Evolutionary conservation across 2,888 invertebrate genomes (phyloP).

Genomic region (Eretmocerus hayati): DNA sequence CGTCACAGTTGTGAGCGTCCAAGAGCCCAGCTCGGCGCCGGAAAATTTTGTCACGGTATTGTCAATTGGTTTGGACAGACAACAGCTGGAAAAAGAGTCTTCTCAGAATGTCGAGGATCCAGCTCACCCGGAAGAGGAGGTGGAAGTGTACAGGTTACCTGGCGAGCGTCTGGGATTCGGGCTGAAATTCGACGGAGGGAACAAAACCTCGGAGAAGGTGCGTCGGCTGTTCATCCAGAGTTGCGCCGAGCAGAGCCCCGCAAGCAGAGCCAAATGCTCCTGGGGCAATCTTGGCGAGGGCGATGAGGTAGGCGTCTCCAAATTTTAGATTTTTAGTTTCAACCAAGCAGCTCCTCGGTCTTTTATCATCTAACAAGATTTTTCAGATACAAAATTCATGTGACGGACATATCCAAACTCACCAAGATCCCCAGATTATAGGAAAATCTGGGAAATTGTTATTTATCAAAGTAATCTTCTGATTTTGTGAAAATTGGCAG

Average conservation of each 20-base stretch:
- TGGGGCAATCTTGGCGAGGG: constrained; percentile 82
- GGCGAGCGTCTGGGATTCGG: constrained; percentile 89
- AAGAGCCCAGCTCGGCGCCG: constrained; percentile 28
- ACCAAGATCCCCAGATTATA: too few relatives aligned
- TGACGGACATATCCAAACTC: too few relatives aligned
- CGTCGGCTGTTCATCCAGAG: constrained; percentile 80
- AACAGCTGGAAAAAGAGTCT: constrained; percentile 28
- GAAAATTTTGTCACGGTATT: constrained; percentile 56
- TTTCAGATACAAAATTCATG: too few relatives aligned
- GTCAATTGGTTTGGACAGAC: constrained; percentile 51
- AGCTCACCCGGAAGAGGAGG: constrained; percentile 58
- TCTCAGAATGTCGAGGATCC: constrained; percentile 25
- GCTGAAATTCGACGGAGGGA: constrained; percentile 85
- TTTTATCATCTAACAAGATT: too few relatives aligned
- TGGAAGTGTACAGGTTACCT: constrained; percentile 75
- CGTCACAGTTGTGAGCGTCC: constrained; percentile 57
- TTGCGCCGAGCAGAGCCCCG: constrained; percentile 81
- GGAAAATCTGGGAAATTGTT: too few relatives aligned
- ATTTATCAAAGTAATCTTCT: too few relatives aligned
- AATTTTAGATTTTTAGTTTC: too few relatives aligned
- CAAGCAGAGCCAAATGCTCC: constrained; percentile 71
- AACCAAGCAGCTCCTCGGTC: too few relatives aligned
- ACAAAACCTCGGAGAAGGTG: constrained; percentile 72
- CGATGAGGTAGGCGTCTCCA: constrained; percentile 63
- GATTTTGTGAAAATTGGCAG: too few relatives aligned